Evolutionary conservation across 2,888 invertebrate species (phyloP), one percentile per base, ranked within the genome.

Genomic region (Brachyptera risi): DNA sequence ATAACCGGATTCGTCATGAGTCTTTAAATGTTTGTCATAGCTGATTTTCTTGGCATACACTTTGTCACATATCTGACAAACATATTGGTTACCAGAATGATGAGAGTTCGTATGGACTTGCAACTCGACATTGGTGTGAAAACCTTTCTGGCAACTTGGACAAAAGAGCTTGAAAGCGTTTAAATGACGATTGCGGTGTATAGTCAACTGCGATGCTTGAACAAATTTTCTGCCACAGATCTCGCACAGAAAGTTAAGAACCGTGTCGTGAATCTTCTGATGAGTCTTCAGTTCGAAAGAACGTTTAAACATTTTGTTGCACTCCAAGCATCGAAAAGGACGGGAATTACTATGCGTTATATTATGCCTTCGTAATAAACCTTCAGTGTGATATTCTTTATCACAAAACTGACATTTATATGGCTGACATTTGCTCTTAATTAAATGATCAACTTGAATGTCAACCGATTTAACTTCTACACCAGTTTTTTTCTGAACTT

Each of bases 381-480:
- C 17, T 37, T 54, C 19, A 1, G 19, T 54, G 17, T 54, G 54
- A 17, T 54, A 54, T 21, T 17, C 1, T 62, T 80, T 78, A 2
- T 80, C 78, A 44, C 83, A 83, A 56, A 79, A 65, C 57, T 79
- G 79, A 63, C 82, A 82, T 56, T 79, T 57, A 31, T 59, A 51
- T 31, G 51, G 51, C 13, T 4, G 19, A 51, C 11, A 35, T 27
- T n/a, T n/a, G n/a, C n/a, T n/a, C n/a, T n/a, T n/a, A n/a, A n/a
- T n/a, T n/a, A n/a, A n/a, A n/a, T n/a, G n/a, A n/a, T n/a, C n/a
- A n/a, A n/a, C n/a, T n/a, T n/a, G n/a, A n/a, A n/a, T n/a, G n/a
- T n/a, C n/a, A n/a, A n/a, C n/a, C n/a, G n/a, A n/a, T n/a, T n/a
- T n/a, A n/a, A n/a, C n/a, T n/a, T n/a, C n/a, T n/a, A n/a, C n/a